Conservation (phyloP, 2,113 vertebrate species). For the Urocitellus parryii region DNA sequence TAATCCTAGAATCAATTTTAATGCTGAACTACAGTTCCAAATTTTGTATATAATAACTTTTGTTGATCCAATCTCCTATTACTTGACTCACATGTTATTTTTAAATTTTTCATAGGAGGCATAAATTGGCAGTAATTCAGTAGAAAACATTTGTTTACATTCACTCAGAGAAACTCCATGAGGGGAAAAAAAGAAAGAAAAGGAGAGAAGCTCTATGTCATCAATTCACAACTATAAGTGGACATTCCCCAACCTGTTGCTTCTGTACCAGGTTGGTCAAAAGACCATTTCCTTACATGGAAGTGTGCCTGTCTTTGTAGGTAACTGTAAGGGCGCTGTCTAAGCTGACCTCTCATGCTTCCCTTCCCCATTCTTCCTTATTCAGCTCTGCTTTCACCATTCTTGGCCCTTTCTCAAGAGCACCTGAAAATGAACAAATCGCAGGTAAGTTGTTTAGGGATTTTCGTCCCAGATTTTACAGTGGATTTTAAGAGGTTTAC, state of each 20-base stretch:
- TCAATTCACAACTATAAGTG: background rate
- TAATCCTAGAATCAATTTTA: background rate
- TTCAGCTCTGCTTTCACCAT: background rate
- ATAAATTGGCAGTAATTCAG: background rate
- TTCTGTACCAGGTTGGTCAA: background rate
- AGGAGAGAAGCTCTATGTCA: background rate
- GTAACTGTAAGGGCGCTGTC: background rate
- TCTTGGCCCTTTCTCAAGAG: conserved; percentile 21
- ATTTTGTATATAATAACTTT: background rate
- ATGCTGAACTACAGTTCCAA: background rate
- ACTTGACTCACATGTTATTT: background rate
- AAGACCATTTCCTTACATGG: background rate
- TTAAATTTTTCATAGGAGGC: background rate
- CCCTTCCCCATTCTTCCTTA: background rate
- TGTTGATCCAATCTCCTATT: background rate
- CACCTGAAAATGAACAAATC: conserved; percentile 7
- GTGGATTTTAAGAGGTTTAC: background rate
- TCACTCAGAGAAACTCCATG: background rate
- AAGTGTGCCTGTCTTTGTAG: background rate
- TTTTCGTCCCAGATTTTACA: background rate
- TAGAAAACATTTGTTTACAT: background rate
- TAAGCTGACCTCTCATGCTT: background rate
- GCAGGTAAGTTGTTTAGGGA: conserved; percentile 26
- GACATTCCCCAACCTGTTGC: background rate
- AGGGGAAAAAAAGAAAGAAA: background rate